Percentiles rank a stretch among this genome's conserved stretches.
phyloP scores from a whole-genome alignment of 2,797 vertebrate genomes.

The Hypotaenidia philippensis region DNA sequence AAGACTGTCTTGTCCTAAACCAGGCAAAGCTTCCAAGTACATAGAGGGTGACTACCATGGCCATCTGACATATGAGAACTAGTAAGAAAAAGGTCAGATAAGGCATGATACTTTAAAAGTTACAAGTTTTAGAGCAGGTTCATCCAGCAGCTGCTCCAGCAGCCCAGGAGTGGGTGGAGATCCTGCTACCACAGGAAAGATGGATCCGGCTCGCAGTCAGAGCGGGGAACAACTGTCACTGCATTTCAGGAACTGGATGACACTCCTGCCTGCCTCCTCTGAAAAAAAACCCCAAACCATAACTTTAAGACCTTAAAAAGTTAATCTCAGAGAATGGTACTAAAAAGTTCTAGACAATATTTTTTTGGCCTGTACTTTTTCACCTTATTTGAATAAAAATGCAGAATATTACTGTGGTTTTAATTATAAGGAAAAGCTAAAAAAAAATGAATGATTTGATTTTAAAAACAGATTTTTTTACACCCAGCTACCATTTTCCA shows the following conservation, averaged over 20 bases:
- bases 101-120: not conserved
- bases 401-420: not conserved
- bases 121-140: not conserved
- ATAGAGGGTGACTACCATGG: not conserved
- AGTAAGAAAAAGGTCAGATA: not conserved
- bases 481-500: not conserved
- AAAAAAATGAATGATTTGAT: not conserved
- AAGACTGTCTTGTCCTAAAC: not conserved
- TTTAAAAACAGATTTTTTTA: not conserved
- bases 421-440: not conserved
- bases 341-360: not conserved
- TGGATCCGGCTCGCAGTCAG: not conserved
- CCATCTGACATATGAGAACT: not conserved
- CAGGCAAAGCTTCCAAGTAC: not conserved
- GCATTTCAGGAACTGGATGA: not conserved
- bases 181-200: not conserved
- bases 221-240: not conserved
- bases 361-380: not conserved
- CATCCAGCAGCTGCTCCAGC: not conserved
- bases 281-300: not conserved
- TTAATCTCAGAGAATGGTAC: not conserved
- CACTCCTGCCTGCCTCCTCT: not conserved
- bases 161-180: not conserved
- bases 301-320: not conserved
- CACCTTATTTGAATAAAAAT: not conserved